Conservation (phyloP, 1,140 invertebrate species). For the Lepeophtheirus salmonis region DNA sequence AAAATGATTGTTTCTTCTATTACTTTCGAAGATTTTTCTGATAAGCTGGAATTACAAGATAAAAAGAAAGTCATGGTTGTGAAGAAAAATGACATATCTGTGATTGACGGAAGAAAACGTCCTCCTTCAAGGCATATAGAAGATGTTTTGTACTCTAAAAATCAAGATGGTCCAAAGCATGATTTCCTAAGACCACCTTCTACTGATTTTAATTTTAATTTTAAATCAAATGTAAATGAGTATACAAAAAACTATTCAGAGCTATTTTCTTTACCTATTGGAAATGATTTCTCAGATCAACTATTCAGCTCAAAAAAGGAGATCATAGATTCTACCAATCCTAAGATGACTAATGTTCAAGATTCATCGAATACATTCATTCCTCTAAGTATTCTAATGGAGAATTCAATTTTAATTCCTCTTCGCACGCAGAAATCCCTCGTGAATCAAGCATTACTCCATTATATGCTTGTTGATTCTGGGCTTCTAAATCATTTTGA, state of each 20-base stretch:
- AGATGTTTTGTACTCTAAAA: no score
- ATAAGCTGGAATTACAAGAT: no score
- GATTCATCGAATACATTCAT: slow-evolving; percentile 1
- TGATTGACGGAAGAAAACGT: background rate
- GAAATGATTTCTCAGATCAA: background rate
- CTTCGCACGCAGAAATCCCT: slow-evolving; percentile 9
- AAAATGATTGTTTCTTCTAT: no score
- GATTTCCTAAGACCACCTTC: no score
- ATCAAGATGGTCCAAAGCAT: no score
- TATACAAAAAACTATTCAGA: background rate
- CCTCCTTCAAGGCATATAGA: background rate
- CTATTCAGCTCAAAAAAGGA: background rate
- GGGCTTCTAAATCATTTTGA: slow-evolving; percentile 14
- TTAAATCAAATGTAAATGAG: background rate
- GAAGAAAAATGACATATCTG: background rate
- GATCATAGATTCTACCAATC: background rate
- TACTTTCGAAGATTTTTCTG: no score
- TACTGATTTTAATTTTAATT: background rate
- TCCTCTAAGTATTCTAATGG: slow-evolving; percentile 6
- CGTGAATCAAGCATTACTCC: slow-evolving; percentile 12
- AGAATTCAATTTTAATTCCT: slow-evolving; percentile 15
- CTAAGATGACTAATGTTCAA: background rate
- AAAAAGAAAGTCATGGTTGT: no score
- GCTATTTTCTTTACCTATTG: background rate
- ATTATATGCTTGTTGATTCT: slow-evolving; percentile 6